Percentiles rank a stretch among this genome's conserved stretches.
phyloP scores from a whole-genome alignment of 2,888 invertebrate genomes.

The Dusona sp. region DNA sequence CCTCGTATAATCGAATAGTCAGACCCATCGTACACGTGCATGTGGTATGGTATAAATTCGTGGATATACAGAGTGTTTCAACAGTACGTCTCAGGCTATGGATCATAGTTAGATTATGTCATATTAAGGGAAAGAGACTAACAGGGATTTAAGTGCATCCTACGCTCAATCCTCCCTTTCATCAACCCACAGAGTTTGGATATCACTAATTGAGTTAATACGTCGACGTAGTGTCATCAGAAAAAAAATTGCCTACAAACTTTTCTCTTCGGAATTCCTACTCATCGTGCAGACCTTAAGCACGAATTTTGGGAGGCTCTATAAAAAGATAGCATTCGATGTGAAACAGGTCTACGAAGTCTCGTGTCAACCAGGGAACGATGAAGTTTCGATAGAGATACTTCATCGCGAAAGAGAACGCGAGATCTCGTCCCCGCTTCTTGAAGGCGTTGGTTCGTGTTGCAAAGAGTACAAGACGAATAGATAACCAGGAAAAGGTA shows the following conservation, averaged over 20 bases:
- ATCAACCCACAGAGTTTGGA: neutral
- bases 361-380: conserved; percentile 49
- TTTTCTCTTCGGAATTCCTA: neutral
- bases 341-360: conserved; percentile 33
- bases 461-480: neutral
- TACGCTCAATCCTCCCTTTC: neutral
- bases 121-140: neutral
- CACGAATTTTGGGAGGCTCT: neutral
- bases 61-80: conserved; percentile 6
- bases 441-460: conserved; percentile 5
- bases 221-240: neutral
- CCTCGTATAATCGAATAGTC: neutral
- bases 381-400: conserved; percentile 61
- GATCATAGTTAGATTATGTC: neutral
- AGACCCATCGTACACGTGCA: neutral
- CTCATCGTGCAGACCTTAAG: neutral
- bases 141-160: neutral
- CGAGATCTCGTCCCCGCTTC: conserved; percentile 16
- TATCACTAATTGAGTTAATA: neutral
- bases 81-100: neutral
- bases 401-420: conserved; percentile 39
- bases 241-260: neutral
- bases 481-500: conserved; percentile 59
- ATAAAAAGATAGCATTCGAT: neutral
- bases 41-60: conserved; percentile 24